Conservation (phyloP, 2,888 invertebrate species). For the Ochropleura leucogaster region DNA sequence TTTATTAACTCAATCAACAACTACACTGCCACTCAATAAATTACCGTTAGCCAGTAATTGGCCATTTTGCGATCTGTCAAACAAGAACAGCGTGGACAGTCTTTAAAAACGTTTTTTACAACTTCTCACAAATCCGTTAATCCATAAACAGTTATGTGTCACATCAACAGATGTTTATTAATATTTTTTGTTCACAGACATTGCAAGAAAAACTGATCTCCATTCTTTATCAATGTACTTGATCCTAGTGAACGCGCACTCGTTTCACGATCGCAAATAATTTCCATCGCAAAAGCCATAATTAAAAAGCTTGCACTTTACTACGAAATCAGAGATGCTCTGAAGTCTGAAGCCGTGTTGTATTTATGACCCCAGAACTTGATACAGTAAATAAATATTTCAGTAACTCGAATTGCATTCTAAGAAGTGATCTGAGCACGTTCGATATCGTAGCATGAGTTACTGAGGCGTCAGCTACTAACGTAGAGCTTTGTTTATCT, state of each 20-base stretch:
- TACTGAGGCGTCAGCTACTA: conserved; percentile 80
- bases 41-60: conserved; percentile 52
- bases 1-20: conserved; percentile 42
- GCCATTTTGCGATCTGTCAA: conserved; percentile 50
- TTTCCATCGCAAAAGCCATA: conserved; percentile 68
- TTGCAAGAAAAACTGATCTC: conserved; percentile 11
- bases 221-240: conserved; percentile 40
- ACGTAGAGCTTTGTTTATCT: conserved; percentile 75
- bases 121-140: conserved; percentile 52
- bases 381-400: conserved; percentile 88
- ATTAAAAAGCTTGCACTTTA: conserved; percentile 76
- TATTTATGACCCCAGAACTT: conserved; percentile 81
- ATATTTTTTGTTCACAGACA: conserved; percentile 15
- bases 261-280: conserved; percentile 50
- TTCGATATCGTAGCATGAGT: conserved; percentile 79
- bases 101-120: conserved; percentile 36
- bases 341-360: conserved; percentile 69
- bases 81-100: conserved; percentile 41
- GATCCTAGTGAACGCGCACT: conserved; percentile 11
- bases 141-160: conserved; percentile 54
- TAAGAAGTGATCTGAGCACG: conserved; percentile 78
- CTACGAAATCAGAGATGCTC: conserved; percentile 75
- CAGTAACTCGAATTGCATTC: conserved; percentile 85
- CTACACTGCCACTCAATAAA: conserved; percentile 31
- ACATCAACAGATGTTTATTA: conserved; percentile 31